These are phyloP conservation scores for Grapholita molesta DNA, from an alignment of 1,140 invertebrate species.

Conservation along the genomic window DNA sequence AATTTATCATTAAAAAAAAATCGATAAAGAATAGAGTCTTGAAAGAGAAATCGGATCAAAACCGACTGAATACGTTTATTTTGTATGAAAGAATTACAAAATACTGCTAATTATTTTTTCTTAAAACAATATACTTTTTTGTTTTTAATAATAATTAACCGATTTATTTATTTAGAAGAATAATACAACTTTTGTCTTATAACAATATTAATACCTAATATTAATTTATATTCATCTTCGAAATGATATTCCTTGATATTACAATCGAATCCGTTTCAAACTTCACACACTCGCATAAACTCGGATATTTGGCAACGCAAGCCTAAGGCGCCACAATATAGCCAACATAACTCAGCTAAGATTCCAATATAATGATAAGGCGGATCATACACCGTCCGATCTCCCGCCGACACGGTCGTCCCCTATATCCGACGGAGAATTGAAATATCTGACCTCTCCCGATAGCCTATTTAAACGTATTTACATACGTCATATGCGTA, in stretches of 20 bases:
- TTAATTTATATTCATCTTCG: too few species aligned
- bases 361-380: slow-evolving; percentile 63
- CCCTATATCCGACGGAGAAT: slow-evolving; percentile 63
- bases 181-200: too few species aligned
- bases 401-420: slow-evolving; percentile 58
- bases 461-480: slow-evolving; percentile 15
- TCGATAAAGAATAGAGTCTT: too few species aligned
- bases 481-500: slow-evolving; percentile 13
- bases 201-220: too few species aligned
- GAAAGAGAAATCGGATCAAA: too few species aligned
- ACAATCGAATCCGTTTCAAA: background rate
- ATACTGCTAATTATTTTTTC: too few species aligned
- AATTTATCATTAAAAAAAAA: too few species aligned
- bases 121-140: too few species aligned
- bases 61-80: too few species aligned
- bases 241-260: background rate
- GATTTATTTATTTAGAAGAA: too few species aligned
- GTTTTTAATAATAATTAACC: too few species aligned
- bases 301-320: background rate
- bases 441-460: slow-evolving; percentile 61
- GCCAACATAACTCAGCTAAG: slow-evolving; percentile 27
- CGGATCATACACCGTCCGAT: slow-evolving; percentile 42
- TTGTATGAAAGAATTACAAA: too few species aligned
- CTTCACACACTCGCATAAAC: background rate
- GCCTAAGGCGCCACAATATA: slow-evolving; percentile 4